These are phyloP conservation scores for Polyommatus iphigenia DNA, from an alignment of 2,888 invertebrate genomes.

Conservation along the genomic window DNA sequence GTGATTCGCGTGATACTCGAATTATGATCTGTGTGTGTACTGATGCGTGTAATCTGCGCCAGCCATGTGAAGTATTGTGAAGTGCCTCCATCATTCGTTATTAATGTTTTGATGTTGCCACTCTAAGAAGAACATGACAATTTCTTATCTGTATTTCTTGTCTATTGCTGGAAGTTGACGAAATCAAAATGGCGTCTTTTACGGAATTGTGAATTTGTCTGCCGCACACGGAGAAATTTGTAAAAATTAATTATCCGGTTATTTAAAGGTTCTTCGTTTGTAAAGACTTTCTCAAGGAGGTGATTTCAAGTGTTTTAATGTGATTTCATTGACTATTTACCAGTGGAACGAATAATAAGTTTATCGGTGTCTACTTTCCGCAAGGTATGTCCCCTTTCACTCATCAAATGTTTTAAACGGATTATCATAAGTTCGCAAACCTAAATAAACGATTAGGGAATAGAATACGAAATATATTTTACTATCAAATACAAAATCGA, in stretches of 20 bases:
- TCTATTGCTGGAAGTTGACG: constrained; percentile 74
- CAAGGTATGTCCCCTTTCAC: constrained; percentile 79
- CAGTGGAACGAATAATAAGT: constrained; percentile 51
- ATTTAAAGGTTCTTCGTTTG: constrained; percentile 46
- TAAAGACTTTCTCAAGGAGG: constrained; percentile 54
- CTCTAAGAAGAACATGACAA: constrained; percentile 1
- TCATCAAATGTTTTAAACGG: constrained; percentile 62
- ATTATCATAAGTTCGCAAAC: constrained; percentile 46
- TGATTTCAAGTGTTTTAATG: constrained; percentile 58
- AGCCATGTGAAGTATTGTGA: no score
- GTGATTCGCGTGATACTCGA: no score
- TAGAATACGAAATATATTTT: not conserved
- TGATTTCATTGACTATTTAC: constrained; percentile 46
- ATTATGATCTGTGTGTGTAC: no score
- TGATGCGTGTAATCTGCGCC: no score
- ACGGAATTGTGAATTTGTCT: constrained; percentile 69
- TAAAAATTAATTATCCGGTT: constrained; percentile 54
- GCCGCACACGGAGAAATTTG: constrained; percentile 64
- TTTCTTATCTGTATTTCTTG: constrained; percentile 48
- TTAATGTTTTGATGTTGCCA: constrained; percentile 22
- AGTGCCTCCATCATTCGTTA: no score
- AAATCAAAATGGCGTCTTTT: constrained; percentile 80
- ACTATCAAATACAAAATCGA: constrained; percentile 43
- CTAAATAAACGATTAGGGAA: not conserved
- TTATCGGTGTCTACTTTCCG: constrained; percentile 51